A percentile compares a stretch with the other conserved stretches of the same genome.
These are phyloP conservation scores for Harlomillsia oculata DNA, from an alignment of 1,140 invertebrate genomes.

Conservation along the genomic window DNA sequence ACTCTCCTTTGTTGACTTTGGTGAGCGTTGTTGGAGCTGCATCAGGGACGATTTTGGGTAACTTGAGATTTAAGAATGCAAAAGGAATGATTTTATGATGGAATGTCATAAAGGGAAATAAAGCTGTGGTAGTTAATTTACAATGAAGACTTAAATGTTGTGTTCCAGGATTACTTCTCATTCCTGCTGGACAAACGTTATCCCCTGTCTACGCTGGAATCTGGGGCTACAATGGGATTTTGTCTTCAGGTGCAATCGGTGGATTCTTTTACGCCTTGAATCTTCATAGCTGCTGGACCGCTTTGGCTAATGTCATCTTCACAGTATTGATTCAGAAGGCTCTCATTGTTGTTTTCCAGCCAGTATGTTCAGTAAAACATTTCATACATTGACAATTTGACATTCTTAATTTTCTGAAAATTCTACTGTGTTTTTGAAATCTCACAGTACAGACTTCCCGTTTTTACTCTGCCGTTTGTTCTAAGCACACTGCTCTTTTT, in stretches of 20 bases:
- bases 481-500: slow-evolving; percentile 41
- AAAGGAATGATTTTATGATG: too few species aligned
- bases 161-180: slow-evolving; percentile 15
- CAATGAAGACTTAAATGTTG: too few species aligned
- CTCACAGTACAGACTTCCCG: slow-evolving; percentile 40
- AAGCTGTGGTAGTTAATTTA: too few species aligned
- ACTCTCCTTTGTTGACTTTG: slow-evolving; percentile 41
- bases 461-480: slow-evolving; percentile 42
- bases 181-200: slow-evolving; percentile 34
- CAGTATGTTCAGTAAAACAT: too few species aligned
- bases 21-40: slow-evolving; percentile 42
- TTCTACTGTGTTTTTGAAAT: too few species aligned
- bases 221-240: slow-evolving; percentile 43
- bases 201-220: slow-evolving; percentile 40
- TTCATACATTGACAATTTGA: too few species aligned
- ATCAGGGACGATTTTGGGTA: slow-evolving; percentile 41
- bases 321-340: slow-evolving; percentile 40
- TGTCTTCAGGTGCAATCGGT: slow-evolving; percentile 40
- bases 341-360: slow-evolving; percentile 14
- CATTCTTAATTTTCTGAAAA: too few species aligned
- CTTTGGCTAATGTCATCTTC: slow-evolving; percentile 39
- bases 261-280: slow-evolving; percentile 42
- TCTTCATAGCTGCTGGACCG: slow-evolving; percentile 39
- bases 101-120: too few species aligned
- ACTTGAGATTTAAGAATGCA: too few species aligned